Conservation (phyloP, 2,888 invertebrate genomes). For the Cantharis flavilabris region DNA sequence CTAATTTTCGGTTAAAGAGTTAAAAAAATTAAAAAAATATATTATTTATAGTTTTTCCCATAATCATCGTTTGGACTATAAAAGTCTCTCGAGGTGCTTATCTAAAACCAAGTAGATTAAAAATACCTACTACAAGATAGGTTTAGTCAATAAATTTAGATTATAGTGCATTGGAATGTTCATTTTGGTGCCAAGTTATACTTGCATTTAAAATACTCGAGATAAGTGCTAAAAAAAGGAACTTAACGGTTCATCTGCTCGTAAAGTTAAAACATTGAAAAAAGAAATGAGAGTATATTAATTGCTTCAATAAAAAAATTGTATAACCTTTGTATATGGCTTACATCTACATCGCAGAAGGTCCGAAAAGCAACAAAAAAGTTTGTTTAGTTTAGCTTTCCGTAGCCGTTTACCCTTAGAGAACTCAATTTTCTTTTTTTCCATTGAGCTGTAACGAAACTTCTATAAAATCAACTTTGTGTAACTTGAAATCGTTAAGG, state of each 20-base stretch:
- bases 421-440: neutral
- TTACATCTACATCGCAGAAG: too few relatives aligned
- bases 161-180: neutral
- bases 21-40: neutral
- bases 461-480: neutral
- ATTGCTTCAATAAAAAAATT: neutral
- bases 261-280: neutral
- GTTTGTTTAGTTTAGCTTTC: neutral
- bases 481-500: neutral
- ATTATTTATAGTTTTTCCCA: neutral
- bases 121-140: neutral
- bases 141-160: neutral
- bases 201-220: neutral
- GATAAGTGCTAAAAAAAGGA: neutral
- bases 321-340: too few relatives aligned
- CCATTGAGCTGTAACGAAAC: neutral
- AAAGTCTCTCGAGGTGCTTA: neutral
- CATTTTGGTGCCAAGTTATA: neutral
- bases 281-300: neutral
- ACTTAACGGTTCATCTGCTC: neutral
- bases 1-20: neutral
- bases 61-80: neutral
- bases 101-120: neutral
- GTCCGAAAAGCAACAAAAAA: neutral
- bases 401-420: neutral